Conservation (phyloP, 1,140 invertebrate genomes). For the Hetaerina americana region DNA sequence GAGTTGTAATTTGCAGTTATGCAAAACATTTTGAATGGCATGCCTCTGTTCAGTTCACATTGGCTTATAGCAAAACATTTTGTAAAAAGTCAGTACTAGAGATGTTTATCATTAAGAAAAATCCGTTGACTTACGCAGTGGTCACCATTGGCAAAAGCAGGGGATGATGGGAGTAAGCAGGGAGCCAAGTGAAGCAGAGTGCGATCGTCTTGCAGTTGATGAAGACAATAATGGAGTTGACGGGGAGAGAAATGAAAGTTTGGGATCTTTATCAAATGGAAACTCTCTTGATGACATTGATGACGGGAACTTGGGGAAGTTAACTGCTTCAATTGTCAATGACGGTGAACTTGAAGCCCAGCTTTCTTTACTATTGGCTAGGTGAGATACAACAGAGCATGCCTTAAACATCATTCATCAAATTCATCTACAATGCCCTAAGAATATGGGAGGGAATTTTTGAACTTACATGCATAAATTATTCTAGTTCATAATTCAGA, state of each 20-base stretch:
- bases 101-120: not conserved
- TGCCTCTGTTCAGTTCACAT: too few species aligned
- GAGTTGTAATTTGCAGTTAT: too few species aligned
- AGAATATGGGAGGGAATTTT: too few species aligned
- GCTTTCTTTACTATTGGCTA: not conserved
- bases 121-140: not conserved
- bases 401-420: not conserved
- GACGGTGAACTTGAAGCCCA: not conserved
- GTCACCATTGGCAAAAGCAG: not conserved
- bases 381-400: not conserved
- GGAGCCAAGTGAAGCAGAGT: conserved; percentile 44
- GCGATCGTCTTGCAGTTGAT: conserved; percentile 28
- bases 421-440: not conserved
- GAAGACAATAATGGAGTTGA: not conserved
- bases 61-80: too few species aligned
- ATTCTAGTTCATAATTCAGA: too few species aligned
- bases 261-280: not conserved
- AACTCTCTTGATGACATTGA: not conserved
- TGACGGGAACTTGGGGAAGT: not conserved
- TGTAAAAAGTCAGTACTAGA: too few species aligned
- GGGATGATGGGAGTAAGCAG: conserved; percentile 23
- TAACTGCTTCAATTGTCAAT: not conserved
- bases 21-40: too few species aligned
- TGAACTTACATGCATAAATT: too few species aligned
- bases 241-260: not conserved